These are phyloP conservation scores for Oreochromis spilurus DNA, from an alignment of 2,113 vertebrate genomes.

Conservation along the genomic window DNA sequence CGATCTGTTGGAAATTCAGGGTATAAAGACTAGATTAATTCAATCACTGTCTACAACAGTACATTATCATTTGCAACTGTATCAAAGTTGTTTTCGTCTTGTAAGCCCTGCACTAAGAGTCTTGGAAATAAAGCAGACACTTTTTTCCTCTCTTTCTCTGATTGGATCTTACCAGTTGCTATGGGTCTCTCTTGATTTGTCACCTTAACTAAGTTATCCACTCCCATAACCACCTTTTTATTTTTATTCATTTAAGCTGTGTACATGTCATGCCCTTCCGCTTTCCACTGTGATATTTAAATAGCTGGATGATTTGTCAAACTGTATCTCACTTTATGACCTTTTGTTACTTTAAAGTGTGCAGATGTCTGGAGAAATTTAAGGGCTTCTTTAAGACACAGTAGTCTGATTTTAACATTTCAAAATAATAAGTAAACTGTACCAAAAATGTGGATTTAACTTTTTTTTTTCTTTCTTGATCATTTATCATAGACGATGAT, in stretches of 20 bases:
- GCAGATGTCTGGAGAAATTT: background rate
- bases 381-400: background rate
- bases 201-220: background rate
- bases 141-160: background rate
- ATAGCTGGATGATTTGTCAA: background rate
- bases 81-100: background rate
- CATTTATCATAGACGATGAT: background rate
- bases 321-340: background rate
- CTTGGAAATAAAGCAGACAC: background rate
- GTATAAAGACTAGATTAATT: background rate
- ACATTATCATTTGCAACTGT: background rate
- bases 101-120: background rate
- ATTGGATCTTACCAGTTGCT: background rate
- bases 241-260: background rate
- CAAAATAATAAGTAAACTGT: background rate
- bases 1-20: background rate
- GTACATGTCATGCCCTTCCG: background rate
- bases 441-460: background rate
- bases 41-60: background rate
- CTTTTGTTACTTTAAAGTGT: background rate
- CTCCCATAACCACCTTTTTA: background rate
- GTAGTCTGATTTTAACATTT: background rate
- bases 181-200: background rate
- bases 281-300: background rate
- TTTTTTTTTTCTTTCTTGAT: accelerated